Conservation (phyloP, 2,113 vertebrate genomes). For the Eurystomus gularis region DNA sequence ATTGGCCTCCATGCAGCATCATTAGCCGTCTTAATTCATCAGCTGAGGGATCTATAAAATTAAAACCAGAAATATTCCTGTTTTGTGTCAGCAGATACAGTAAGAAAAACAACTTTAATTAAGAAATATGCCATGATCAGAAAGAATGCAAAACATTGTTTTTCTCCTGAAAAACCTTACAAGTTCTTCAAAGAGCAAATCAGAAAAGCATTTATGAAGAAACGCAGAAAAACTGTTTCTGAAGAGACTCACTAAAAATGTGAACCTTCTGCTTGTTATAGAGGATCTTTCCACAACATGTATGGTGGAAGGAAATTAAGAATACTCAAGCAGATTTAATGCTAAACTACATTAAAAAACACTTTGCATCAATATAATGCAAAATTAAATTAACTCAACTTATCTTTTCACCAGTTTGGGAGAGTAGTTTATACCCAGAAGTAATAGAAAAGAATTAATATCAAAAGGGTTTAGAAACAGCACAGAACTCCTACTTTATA, state of each 20-base stretch:
- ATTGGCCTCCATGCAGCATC: constrained; percentile 96
- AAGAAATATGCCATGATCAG: neutral
- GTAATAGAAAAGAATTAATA: neutral
- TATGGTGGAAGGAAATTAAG: neutral
- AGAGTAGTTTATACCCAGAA: neutral
- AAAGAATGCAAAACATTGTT: neutral
- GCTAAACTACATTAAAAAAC: neutral
- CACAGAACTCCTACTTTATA: neutral
- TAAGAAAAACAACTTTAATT: neutral
- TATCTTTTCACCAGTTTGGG: neutral
- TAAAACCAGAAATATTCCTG: constrained; percentile 34
- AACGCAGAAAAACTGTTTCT: neutral
- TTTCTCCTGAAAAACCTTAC: neutral
- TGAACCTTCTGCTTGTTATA: neutral
- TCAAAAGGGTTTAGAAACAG: neutral
- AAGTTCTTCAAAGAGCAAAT: neutral
- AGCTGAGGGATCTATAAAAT: constrained; percentile 87
- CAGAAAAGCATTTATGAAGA: neutral
- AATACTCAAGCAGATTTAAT: neutral
- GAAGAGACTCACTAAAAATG: neutral
- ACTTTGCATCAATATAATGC: neutral
- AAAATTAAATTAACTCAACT: neutral
- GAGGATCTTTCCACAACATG: neutral
- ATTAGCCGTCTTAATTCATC: constrained; percentile 92
- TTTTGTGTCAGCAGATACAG: neutral